These are phyloP conservation scores for Zaprionus kolodkinae DNA, from an alignment of 1,140 invertebrate species.

Conservation along the genomic window DNA sequence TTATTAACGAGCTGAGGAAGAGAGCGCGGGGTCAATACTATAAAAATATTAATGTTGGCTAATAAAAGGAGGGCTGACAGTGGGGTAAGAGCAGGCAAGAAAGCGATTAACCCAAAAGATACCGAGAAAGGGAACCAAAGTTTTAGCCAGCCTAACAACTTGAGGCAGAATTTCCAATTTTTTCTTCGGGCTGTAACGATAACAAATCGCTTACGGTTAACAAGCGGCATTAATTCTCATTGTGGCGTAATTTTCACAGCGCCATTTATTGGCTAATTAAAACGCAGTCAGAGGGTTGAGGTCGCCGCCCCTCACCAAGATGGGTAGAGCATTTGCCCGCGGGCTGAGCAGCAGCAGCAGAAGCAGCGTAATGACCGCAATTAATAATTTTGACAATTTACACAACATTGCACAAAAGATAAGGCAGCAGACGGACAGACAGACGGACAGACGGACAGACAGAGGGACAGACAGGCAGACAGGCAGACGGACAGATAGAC, in stretches of 20 bases:
- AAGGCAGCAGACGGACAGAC: slow-evolving; percentile 5
- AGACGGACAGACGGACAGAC: background rate
- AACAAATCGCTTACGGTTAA: slow-evolving; percentile 78
- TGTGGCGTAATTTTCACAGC: slow-evolving; percentile 60
- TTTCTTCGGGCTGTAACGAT: slow-evolving; percentile 60
- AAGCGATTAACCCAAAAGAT: slow-evolving; percentile 72
- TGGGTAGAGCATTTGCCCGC: background rate
- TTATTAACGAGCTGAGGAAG: slow-evolving; percentile 63
- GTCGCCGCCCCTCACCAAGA: background rate
- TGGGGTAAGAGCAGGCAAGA: slow-evolving; percentile 57
- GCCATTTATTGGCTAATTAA: slow-evolving; percentile 81
- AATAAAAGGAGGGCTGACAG: slow-evolving; percentile 54
- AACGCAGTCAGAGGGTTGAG: slow-evolving; percentile 16
- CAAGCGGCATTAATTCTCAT: slow-evolving; percentile 77
- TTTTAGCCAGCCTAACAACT: slow-evolving; percentile 62
- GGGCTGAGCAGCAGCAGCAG: slow-evolving; percentile 6
- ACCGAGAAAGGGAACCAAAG: slow-evolving; percentile 24
- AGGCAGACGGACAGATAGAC: background rate
- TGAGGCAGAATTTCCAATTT: slow-evolving; percentile 44
- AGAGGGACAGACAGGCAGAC: background rate
- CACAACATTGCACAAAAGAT: slow-evolving; percentile 72
- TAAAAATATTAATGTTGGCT: slow-evolving; percentile 74
- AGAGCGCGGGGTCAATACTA: slow-evolving; percentile 42
- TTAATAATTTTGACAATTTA: slow-evolving; percentile 84
- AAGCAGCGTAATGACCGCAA: slow-evolving; percentile 66